Conservation (phyloP, 2,888 invertebrate species). For the Seira ritae region DNA sequence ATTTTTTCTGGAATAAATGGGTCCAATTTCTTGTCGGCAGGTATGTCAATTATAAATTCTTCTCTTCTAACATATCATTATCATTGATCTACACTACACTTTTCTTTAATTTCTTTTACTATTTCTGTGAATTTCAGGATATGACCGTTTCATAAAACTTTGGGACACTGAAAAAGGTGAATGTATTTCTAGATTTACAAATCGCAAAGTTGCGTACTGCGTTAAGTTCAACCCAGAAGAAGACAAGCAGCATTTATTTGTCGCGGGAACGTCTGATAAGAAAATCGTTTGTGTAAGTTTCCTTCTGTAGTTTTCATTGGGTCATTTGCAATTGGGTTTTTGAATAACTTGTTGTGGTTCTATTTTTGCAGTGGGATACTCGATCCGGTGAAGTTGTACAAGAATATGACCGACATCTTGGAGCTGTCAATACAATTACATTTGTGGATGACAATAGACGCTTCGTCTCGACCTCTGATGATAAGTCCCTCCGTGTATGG, state of each 20-base stretch:
- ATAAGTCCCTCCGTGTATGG: conserved; percentile 99
- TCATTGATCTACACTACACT: neutral
- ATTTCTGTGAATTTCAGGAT: conserved; percentile 78
- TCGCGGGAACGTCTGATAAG: conserved; percentile 98
- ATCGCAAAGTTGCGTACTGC: conserved; percentile 98
- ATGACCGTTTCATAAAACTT: conserved; percentile 97
- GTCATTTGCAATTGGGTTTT: neutral
- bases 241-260: conserved; percentile 97
- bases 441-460: conserved; percentile 99
- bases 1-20: too few relatives aligned
- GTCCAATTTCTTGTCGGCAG: conserved; percentile 94
- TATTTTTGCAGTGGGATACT: conserved; percentile 90
- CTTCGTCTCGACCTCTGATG: conserved; percentile 99
- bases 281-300: conserved; percentile 97
- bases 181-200: conserved; percentile 91
- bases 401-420: conserved; percentile 98
- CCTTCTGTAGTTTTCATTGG: neutral
- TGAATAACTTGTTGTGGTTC: conserved; percentile 15
- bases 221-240: conserved; percentile 98
- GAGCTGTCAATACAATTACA: conserved; percentile 98
- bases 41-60: conserved; percentile 77
- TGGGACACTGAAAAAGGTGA: conserved; percentile 99
- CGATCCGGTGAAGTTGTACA: conserved; percentile 96
- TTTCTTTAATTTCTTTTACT: conserved; percentile 3
- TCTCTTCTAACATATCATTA: neutral